A percentile compares a stretch with the other conserved stretches of the same genome.
Conservation (phyloP, 37 sponge, comb jelly and placozoan species). For the Agelas oroides region DNA sequence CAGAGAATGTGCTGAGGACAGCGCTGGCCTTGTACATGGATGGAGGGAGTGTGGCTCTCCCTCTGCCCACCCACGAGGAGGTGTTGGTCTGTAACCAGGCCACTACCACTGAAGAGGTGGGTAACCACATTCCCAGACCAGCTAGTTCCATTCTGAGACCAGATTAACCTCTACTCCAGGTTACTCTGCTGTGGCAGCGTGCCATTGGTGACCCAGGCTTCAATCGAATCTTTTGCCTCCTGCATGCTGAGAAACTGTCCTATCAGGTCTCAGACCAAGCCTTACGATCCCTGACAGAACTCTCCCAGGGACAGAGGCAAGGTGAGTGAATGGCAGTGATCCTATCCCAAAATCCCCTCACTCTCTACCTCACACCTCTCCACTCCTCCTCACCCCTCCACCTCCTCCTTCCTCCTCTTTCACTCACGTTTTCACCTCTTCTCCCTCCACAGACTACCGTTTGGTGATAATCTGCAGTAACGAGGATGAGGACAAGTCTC, state of each 20-base stretch:
- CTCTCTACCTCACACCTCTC: too few species aligned
- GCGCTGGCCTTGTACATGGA: slow-evolving; percentile 61
- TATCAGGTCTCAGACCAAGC: slow-evolving; percentile 60
- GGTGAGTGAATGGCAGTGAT: slow-evolving; percentile 1
- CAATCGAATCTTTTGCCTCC: slow-evolving; percentile 68
- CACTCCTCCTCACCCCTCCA: too few species aligned
- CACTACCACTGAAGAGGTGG: slow-evolving; percentile 76
- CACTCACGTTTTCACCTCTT: too few species aligned
- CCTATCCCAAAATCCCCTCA: too few species aligned
- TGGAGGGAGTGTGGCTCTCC: slow-evolving; percentile 12
- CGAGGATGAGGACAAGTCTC: too few species aligned
- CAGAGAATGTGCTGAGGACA: slow-evolving; percentile 53
- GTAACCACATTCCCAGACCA: background rate
- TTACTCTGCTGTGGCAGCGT: slow-evolving; percentile 68
- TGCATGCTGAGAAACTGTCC: slow-evolving; percentile 65
- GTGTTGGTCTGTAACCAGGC: slow-evolving; percentile 48
- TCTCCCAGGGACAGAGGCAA: slow-evolving; percentile 32
- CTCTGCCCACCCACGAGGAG: slow-evolving; percentile 68
- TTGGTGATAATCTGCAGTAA: slow-evolving; percentile 53
- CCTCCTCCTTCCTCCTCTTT: too few species aligned
- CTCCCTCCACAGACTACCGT: slow-evolving; percentile 27
- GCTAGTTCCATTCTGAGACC: background rate
- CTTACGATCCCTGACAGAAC: slow-evolving; percentile 17
- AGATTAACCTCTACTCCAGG: background rate
- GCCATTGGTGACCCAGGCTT: slow-evolving; percentile 63